Conservation (phyloP, 2,797 vertebrate genomes). For the Erithacus rubecula region DNA sequence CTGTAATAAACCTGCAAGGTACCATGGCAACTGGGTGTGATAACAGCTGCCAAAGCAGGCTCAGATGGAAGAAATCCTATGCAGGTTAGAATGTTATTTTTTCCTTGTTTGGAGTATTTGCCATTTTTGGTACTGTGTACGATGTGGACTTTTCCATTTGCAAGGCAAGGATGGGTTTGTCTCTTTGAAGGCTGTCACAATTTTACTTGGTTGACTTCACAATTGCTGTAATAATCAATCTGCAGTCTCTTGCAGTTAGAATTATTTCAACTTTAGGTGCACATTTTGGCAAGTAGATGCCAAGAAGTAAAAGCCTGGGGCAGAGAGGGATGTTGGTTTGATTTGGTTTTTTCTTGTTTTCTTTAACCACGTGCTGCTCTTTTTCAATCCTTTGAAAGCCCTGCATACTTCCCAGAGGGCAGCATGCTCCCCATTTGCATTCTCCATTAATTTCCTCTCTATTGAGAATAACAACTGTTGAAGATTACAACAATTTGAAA, state of each 20-base stretch:
- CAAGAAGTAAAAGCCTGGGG: background rate
- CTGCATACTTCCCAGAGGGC: background rate
- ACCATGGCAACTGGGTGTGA: conserved; percentile 18
- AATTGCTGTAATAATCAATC: background rate
- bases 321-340: background rate
- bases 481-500: background rate
- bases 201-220: background rate
- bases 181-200: background rate
- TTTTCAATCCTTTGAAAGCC: background rate
- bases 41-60: background rate
- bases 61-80: background rate
- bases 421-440: background rate
- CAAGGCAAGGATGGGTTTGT: background rate
- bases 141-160: background rate
- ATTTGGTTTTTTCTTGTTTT: background rate
- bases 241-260: background rate
- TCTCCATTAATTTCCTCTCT: background rate
- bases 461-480: background rate
- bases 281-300: background rate
- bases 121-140: background rate
- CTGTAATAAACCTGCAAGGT: conserved; percentile 36
- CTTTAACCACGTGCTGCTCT: background rate
- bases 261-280: background rate
- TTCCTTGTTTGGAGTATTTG: background rate
- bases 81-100: background rate